Evolutionary conservation across 2,888 invertebrate species (phyloP).

Genomic region (Eupithecia subumbrata): DNA sequence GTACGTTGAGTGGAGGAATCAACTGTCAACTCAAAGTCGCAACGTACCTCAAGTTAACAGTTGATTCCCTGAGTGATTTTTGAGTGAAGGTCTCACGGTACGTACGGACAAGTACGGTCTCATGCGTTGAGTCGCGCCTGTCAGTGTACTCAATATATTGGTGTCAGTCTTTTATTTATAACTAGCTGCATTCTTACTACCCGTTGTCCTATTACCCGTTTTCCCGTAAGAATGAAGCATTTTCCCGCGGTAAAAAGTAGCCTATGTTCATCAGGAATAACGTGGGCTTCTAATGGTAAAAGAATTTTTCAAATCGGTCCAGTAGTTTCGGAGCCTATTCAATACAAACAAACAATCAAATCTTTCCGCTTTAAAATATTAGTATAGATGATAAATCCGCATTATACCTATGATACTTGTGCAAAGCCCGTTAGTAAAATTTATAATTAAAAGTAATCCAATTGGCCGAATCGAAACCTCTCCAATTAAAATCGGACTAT

Average conservation of each 20-base stretch:
- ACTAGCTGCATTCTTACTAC: too few species aligned
- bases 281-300: too few species aligned
- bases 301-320: too few species aligned
- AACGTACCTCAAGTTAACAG: background rate
- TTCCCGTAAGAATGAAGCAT: too few species aligned
- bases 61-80: background rate
- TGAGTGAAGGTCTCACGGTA: background rate
- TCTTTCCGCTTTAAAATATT: too few species aligned
- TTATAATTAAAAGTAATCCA: slow-evolving; percentile 17
- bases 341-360: too few species aligned
- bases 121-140: background rate
- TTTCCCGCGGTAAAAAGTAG: too few species aligned
- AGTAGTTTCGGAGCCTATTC: too few species aligned
- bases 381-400: background rate
- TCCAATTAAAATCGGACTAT: background rate
- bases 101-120: background rate
- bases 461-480: background rate
- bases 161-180: background rate
- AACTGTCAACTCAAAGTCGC: background rate
- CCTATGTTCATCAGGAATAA: too few species aligned
- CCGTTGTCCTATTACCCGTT: too few species aligned
- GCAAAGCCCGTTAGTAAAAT: background rate
- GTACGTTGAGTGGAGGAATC: too few species aligned
- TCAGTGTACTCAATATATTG: background rate
- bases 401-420: background rate